phyloP scores from a whole-genome alignment of 1,140 invertebrate genomes.

The Batillaria attramentaria region DNA sequence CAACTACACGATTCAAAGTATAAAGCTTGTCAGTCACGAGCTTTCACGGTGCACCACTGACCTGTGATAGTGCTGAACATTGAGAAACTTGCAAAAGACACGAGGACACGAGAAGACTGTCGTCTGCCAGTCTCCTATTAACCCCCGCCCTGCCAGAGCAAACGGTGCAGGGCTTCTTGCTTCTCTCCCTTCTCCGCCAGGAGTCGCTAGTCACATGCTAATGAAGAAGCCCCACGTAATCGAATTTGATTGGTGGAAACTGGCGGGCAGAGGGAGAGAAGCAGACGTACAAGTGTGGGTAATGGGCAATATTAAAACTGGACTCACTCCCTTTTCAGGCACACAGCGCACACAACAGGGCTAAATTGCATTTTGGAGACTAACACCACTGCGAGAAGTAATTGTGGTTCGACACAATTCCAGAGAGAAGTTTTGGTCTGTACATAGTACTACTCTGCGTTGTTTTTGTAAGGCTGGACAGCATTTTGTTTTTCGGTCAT shows the following conservation, averaged over 20 bases:
- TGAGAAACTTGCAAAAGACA: not conserved
- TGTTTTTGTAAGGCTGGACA: too few relatives aligned
- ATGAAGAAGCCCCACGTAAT: too few relatives aligned
- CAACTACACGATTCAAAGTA: too few relatives aligned
- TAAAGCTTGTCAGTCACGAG: too few relatives aligned
- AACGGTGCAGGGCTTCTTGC: not conserved
- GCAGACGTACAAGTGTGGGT: conserved; percentile 5
- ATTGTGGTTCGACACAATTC: too few relatives aligned
- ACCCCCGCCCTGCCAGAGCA: not conserved
- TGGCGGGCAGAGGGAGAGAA: not conserved
- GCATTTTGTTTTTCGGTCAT: too few relatives aligned
- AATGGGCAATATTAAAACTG: conserved; percentile 18
- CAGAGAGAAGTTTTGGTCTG: too few relatives aligned
- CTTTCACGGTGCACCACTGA: not conserved
- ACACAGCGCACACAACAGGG: not conserved
- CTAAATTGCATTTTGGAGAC: conserved; percentile 7
- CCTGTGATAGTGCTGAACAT: not conserved
- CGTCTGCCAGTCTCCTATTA: not conserved
- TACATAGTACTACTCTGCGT: too few relatives aligned
- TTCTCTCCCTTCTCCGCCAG: conserved; percentile 1
- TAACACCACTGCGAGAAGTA: too few relatives aligned
- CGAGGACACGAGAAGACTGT: not conserved
- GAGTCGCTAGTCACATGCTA: too few relatives aligned
- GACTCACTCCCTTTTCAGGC: not conserved
- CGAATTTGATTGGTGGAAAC: conserved; percentile 7